Evolutionary conservation across 1,140 invertebrate species (phyloP).

Genomic region (Philotrypesis tridentata): DNA sequence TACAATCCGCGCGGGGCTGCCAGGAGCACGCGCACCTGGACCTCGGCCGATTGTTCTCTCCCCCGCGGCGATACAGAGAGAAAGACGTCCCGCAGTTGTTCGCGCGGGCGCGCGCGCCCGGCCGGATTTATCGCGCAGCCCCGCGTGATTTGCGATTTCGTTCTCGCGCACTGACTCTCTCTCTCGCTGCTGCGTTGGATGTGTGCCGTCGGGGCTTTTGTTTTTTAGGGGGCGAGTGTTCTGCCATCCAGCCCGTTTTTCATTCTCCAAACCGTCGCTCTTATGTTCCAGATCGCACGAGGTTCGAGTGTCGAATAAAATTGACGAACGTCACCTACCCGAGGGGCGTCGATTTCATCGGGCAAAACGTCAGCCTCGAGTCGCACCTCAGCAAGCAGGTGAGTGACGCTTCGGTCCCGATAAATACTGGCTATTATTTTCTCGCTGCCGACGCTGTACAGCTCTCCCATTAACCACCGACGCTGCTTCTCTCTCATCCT

Average conservation of each 20-base stretch:
- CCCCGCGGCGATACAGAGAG: background rate
- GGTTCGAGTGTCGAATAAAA: slow-evolving; percentile 66
- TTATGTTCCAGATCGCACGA: slow-evolving; percentile 60
- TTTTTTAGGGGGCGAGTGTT: background rate
- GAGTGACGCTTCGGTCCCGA: slow-evolving; percentile 40
- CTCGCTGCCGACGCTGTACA: background rate
- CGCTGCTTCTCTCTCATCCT: background rate
- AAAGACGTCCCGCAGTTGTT: slow-evolving; percentile 8
- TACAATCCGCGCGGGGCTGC: background rate
- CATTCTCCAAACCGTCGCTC: background rate
- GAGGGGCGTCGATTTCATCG: slow-evolving; percentile 45
- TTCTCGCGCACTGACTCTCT: background rate
- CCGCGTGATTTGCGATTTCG: slow-evolving; percentile 31
- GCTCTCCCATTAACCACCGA: background rate
- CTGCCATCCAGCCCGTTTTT: background rate
- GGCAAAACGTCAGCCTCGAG: slow-evolving; percentile 57
- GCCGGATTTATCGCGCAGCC: slow-evolving; percentile 8
- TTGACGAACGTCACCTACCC: slow-evolving; percentile 61
- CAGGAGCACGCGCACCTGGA: background rate
- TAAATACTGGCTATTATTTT: background rate
- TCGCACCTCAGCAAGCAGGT: slow-evolving; percentile 60
- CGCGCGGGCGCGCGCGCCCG: too few relatives aligned
- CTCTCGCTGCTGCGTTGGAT: background rate
- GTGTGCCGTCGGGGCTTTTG: background rate
- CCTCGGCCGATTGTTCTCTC: slow-evolving; percentile 16